A percentile compares a stretch with the other conserved stretches of the same genome.
phyloP scores from a whole-genome alignment of 1,140 invertebrate species.

The Zaprionus davidi region DNA sequence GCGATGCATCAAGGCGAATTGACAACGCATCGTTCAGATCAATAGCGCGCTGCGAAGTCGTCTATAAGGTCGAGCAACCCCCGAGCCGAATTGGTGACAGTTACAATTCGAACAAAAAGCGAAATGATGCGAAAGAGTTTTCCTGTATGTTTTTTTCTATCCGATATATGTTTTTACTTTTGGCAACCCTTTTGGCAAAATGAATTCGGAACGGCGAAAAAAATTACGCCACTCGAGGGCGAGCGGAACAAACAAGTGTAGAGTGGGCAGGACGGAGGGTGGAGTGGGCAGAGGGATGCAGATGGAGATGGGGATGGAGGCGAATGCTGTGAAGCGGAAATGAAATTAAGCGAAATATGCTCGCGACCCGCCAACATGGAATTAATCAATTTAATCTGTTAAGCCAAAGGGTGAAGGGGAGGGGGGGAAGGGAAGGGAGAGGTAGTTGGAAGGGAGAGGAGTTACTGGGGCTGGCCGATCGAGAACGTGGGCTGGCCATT shows the following conservation, averaged over 20 bases:
- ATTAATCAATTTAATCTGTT: conserved; percentile 82
- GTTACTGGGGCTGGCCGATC: conserved; percentile 31
- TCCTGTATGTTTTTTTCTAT: background rate
- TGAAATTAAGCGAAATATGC: conserved; percentile 82
- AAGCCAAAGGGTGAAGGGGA: conserved; percentile 25
- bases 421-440: background rate
- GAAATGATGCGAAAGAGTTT: conserved; percentile 45
- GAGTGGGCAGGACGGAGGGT: conserved; percentile 21
- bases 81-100: conserved; percentile 57
- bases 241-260: conserved; percentile 72
- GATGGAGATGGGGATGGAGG: background rate
- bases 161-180: conserved; percentile 28
- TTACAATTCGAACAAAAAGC: conserved; percentile 54
- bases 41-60: conserved; percentile 48
- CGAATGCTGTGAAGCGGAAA: conserved; percentile 61
- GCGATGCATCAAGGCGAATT: conserved; percentile 75
- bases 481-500: conserved; percentile 51
- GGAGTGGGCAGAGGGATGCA: no score
- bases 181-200: conserved; percentile 69
- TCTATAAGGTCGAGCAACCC: conserved; percentile 30
- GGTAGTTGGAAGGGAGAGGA: background rate
- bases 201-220: conserved; percentile 60
- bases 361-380: conserved; percentile 67
- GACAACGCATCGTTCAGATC: conserved; percentile 74
- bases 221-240: conserved; percentile 74